Evolutionary conservation across 2,888 invertebrate species (phyloP).

Genomic region (Eudasyphora cyanicolor): DNA sequence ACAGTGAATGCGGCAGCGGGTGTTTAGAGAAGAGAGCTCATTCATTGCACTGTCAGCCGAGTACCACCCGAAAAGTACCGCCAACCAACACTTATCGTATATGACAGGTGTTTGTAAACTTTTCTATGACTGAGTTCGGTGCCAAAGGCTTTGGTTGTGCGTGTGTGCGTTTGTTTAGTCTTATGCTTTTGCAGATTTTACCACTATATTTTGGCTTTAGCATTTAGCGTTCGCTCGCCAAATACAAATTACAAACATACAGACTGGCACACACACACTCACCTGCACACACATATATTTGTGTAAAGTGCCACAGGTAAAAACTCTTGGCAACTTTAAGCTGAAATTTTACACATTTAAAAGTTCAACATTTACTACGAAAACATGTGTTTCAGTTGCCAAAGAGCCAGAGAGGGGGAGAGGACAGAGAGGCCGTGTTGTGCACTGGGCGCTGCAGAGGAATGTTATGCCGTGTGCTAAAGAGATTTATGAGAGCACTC

Average conservation of each 20-base stretch:
- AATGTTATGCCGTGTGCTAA: constrained; percentile 28
- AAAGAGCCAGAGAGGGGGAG: neutral
- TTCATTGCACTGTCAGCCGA: neutral
- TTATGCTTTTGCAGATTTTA: constrained; percentile 40
- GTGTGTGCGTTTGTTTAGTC: neutral
- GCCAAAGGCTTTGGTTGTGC: too few relatives aligned
- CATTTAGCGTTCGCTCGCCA: constrained; percentile 11
- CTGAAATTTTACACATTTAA: constrained; percentile 19
- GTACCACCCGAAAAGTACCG: constrained; percentile 7
- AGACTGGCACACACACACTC: neutral
- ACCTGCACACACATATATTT: neutral
- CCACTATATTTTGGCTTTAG: constrained; percentile 44
- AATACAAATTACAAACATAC: neutral
- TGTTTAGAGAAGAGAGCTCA: neutral
- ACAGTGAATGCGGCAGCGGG: neutral
- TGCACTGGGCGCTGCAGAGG: constrained; percentile 1
- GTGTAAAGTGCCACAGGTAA: constrained; percentile 32
- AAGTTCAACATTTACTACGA: constrained; percentile 40
- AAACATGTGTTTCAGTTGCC: constrained; percentile 39
- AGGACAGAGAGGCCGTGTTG: too few relatives aligned
- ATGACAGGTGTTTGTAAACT: constrained; percentile 13
- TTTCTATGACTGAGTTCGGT: neutral
- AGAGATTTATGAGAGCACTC: constrained; percentile 66
- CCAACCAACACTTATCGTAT: neutral
- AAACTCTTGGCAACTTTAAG: constrained; percentile 53